These are phyloP conservation scores for Noctua fimbriata DNA, from an alignment of 2,888 invertebrate genomes.

Conservation along the genomic window DNA sequence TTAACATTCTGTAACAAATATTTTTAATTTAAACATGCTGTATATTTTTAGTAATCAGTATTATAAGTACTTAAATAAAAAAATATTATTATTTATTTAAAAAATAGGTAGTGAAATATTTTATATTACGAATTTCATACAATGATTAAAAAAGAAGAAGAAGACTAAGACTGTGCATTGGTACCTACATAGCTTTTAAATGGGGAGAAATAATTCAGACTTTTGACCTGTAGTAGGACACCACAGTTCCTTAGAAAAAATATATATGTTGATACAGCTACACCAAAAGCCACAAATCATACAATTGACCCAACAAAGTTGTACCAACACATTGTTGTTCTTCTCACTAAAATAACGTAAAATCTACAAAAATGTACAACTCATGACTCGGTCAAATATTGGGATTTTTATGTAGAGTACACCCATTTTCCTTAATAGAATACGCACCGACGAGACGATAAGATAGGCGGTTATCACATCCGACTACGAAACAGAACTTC, in stretches of 20 bases:
- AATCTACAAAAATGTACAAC: not conserved
- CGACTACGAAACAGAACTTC: conserved; percentile 1
- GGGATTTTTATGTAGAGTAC: conserved; percentile 5
- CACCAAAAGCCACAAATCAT: not conserved
- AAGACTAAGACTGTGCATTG: not conserved
- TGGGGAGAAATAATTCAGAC: not conserved
- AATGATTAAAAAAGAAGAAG: too few species aligned
- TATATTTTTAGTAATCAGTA: not conserved
- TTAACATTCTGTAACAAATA: conserved; percentile 88
- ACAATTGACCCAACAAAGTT: not conserved
- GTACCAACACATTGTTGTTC: not conserved
- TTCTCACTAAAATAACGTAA: not conserved
- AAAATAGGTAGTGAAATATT: not conserved
- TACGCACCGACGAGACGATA: conserved; percentile 4
- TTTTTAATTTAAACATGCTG: not conserved
- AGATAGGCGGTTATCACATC: conserved; percentile 16
- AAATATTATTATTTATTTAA: not conserved
- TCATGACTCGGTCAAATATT: conserved; percentile 24
- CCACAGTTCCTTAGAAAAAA: not conserved
- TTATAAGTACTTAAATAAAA: not conserved
- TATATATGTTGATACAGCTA: not conserved
- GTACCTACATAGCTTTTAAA: not conserved
- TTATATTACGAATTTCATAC: not conserved
- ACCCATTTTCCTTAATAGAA: conserved; percentile 46
- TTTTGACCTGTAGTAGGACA: conserved; percentile 4